Evolutionary conservation across 2,888 invertebrate genomes (phyloP), one percentile per base, ranked within the genome.

Genomic region (Omphaloscelis lunosa): DNA sequence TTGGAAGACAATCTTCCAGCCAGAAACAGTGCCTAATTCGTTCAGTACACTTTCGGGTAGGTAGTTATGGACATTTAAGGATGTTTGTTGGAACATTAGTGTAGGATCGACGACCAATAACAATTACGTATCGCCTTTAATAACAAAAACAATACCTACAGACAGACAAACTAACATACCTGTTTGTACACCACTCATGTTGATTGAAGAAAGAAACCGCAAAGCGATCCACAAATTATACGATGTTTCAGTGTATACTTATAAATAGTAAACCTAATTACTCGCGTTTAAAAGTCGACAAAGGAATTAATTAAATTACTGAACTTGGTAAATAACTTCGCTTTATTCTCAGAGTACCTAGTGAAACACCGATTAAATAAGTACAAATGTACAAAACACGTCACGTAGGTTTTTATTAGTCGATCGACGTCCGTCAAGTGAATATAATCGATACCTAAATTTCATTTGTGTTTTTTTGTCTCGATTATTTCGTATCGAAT

Each of bases 181-280:
- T 93, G 95, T 94, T 91, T 94, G 95, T 85, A 95, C 93, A 83
- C 94, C 94, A 90, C 95, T 95, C 95, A 95, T 95, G 89, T 86
- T 93, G 87, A 77, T 84, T 75, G 75, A 80, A 79, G 83, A 83
- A 78, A 79, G 70, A 76, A 66, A 80, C 72, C 65, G 67, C 75
- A 80, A 72, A 82, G 61, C 61, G 69, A 82, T 76, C 69, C 72
- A 80, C 23, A 74, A 81, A 73, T 29, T 67, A 77, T 4, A 73
- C 41, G 51, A 66, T 70, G 53, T 63, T 68, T 74, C 70, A 66
- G 65, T 72, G 63, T 75, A 56, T 58, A 68, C 75, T 78, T 78
- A 69, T 20, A 56, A n/a, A 75, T 66, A 81, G 59, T 83, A 63
- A 80, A 70, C 59, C 65, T 68, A 77, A 82, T 79, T 69, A 70